These are phyloP conservation scores for Rhopalosiphum maidis DNA, from an alignment of 1,140 invertebrate species.

Conservation along the genomic window DNA sequence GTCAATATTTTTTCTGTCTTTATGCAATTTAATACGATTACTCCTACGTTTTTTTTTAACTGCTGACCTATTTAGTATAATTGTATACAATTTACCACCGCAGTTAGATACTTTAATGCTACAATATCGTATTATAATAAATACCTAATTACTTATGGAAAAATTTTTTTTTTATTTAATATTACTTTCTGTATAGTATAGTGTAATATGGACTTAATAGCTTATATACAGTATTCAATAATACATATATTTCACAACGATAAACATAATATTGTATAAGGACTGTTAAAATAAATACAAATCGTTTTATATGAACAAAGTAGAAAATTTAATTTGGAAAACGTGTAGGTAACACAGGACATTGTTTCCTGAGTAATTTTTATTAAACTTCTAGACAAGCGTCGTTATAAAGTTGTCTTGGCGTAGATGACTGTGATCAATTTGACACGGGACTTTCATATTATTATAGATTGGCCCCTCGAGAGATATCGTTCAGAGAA, in stretches of 20 bases:
- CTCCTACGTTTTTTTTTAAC: background rate
- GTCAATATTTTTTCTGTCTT: background rate
- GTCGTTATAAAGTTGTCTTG: slow-evolving; percentile 24
- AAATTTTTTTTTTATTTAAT: background rate
- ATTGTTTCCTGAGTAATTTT: slow-evolving; percentile 18
- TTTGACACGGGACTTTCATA: slow-evolving; percentile 13
- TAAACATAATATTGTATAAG: background rate
- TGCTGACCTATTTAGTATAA: background rate
- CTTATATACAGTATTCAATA: background rate
- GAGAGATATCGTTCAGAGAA: slow-evolving; percentile 16
- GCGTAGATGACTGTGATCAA: slow-evolving; percentile 15
- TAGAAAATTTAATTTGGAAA: background rate
- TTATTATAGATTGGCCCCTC: slow-evolving; percentile 42
- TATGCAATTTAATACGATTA: background rate
- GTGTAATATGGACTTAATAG: background rate
- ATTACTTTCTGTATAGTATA: background rate
- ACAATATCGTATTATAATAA: background rate
- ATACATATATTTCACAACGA: background rate
- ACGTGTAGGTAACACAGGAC: background rate
- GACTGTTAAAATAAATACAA: background rate
- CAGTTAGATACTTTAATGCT: background rate
- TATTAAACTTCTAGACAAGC: background rate
- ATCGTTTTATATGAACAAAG: background rate
- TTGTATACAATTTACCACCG: background rate
- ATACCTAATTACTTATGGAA: background rate